phyloP scores from a whole-genome alignment of 1,140 invertebrate genomes.

The Euschistus heros region DNA sequence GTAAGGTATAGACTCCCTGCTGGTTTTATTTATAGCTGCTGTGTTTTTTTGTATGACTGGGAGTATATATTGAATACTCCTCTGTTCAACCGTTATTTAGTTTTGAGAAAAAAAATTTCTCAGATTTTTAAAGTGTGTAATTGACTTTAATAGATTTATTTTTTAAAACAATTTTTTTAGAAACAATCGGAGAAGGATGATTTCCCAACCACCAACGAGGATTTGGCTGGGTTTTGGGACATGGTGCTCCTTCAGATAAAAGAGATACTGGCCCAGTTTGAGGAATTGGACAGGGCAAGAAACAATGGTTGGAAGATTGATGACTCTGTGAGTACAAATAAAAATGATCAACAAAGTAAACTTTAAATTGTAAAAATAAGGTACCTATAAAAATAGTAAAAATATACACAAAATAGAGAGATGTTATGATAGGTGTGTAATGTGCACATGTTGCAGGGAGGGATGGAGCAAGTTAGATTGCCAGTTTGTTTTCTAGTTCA shows the following conservation, averaged over 20 bases:
- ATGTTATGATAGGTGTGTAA: neutral
- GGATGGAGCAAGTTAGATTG: too few relatives aligned
- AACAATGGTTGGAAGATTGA: constrained; percentile 52
- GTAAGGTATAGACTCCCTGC: too few relatives aligned
- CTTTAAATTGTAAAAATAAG: neutral
- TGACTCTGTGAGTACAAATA: neutral
- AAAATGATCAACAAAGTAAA: neutral
- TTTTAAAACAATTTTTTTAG: too few relatives aligned
- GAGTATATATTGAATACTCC: too few relatives aligned
- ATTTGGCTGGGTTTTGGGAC: constrained; percentile 93
- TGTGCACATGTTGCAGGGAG: too few relatives aligned
- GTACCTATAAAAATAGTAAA: neutral
- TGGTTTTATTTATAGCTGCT: too few relatives aligned
- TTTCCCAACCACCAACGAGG: constrained; percentile 77
- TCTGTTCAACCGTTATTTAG: too few relatives aligned
- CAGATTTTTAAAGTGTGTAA: too few relatives aligned
- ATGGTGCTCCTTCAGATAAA: constrained; percentile 87
- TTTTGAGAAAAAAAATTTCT: too few relatives aligned
- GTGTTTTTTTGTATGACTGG: too few relatives aligned
- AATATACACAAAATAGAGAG: neutral
- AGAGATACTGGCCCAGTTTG: constrained; percentile 66
- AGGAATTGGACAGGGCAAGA: constrained; percentile 58
- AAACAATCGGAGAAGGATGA: constrained; percentile 61
- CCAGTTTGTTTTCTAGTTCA: too few relatives aligned
- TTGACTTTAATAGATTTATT: too few relatives aligned